These are phyloP conservation scores for Lutjanus argentimaculatus DNA, from an alignment of 2,797 vertebrate genomes.

Conservation along the genomic window DNA sequence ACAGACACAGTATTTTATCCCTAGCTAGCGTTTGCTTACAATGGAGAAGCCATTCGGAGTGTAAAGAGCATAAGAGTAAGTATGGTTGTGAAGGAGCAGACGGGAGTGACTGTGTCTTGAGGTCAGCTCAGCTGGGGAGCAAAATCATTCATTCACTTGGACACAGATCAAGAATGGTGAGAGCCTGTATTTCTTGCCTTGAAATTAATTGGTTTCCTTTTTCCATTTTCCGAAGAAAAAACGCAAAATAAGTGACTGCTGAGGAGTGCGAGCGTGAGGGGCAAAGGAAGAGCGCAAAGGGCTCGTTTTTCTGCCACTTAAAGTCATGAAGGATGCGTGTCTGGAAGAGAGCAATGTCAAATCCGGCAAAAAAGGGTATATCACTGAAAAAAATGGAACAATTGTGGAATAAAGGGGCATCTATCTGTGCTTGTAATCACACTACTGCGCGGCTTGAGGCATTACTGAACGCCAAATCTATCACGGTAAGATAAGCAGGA, in stretches of 20 bases:
- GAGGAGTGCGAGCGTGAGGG: slow-evolving; percentile 24
- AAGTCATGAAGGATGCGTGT: slow-evolving; percentile 22
- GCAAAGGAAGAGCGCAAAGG: slow-evolving; percentile 31
- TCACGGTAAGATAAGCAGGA: slow-evolving; percentile 56
- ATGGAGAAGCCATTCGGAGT: slow-evolving; percentile 49
- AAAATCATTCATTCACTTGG: slow-evolving; percentile 68
- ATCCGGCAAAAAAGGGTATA: slow-evolving; percentile 50
- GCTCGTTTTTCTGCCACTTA: slow-evolving; percentile 72
- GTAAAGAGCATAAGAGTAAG: slow-evolving; percentile 47
- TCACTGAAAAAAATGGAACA: slow-evolving; percentile 30
- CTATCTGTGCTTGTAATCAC: slow-evolving; percentile 65
- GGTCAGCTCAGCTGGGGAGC: slow-evolving; percentile 66
- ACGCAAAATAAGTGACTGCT: slow-evolving; percentile 50
- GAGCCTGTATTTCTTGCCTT: slow-evolving; percentile 58
- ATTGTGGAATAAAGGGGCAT: slow-evolving; percentile 48
- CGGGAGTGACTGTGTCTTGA: slow-evolving; percentile 48
- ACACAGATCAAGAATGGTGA: slow-evolving; percentile 65
- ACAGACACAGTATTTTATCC: slow-evolving; percentile 57
- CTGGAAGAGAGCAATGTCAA: slow-evolving; percentile 65
- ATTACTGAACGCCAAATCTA: slow-evolving; percentile 53
- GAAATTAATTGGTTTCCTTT: slow-evolving; percentile 75
- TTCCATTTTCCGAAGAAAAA: slow-evolving; percentile 38
- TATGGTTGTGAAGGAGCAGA: slow-evolving; percentile 39
- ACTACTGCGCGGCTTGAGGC: slow-evolving; percentile 56
- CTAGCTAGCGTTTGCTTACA: slow-evolving; percentile 32